Conservation (phyloP, 2,113 vertebrate species). For the Ibidorhyncha struthersii region DNA sequence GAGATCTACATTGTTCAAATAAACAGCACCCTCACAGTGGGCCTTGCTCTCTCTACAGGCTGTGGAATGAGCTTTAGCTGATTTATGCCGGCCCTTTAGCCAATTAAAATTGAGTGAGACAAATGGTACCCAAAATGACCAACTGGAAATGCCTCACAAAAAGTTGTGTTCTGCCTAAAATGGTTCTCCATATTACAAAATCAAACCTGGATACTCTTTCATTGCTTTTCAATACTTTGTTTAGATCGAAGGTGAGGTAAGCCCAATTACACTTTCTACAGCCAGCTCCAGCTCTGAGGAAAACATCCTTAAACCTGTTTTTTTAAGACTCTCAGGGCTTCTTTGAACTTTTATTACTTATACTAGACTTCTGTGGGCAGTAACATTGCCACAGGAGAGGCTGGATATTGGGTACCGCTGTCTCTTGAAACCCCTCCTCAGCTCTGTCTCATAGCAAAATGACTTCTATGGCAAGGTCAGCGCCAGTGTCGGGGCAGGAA, state of each 20-base stretch:
- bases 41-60: background rate
- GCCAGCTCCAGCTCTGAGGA: background rate
- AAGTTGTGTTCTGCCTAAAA: background rate
- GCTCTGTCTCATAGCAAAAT: background rate
- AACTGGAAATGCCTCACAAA: background rate
- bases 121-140: background rate
- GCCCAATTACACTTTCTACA: background rate
- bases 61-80: accelerated
- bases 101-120: background rate
- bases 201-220: background rate
- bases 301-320: background rate
- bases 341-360: background rate
- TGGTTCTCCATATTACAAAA: background rate
- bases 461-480: background rate
- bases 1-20: background rate
- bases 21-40: background rate
- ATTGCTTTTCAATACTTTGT: background rate
- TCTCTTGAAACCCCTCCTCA: background rate
- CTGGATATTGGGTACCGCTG: background rate
- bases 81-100: background rate
- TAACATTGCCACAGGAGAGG: background rate
- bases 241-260: background rate
- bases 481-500: background rate
- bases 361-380: background rate
- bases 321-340: background rate